Conservation (phyloP, 2,888 invertebrate genomes). For the Eurois occulta region DNA sequence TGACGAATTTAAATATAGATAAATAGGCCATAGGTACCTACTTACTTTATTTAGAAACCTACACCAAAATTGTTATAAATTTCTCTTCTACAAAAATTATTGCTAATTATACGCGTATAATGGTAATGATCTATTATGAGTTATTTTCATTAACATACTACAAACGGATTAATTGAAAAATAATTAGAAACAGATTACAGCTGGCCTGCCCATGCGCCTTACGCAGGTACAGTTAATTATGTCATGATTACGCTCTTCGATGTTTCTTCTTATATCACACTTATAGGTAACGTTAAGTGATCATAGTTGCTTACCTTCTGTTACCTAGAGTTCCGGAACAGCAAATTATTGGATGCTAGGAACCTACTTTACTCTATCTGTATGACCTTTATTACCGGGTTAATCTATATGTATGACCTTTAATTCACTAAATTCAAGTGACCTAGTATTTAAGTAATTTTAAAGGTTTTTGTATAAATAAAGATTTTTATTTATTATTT, state of each 20-base stretch:
- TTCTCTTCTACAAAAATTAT: background rate
- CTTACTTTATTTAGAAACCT: background rate
- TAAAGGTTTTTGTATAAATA: too few species aligned
- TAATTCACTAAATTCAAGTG: too few species aligned
- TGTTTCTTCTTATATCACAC: slow-evolving; percentile 58
- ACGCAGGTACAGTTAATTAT: slow-evolving; percentile 41
- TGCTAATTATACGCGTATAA: background rate
- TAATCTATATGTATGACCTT: too few species aligned
- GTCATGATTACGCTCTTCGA: slow-evolving; percentile 44
- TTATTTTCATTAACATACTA: background rate
- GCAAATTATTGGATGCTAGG: background rate
- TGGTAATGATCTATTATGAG: background rate
- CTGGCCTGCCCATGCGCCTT: background rate
- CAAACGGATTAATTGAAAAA: background rate
- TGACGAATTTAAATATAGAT: background rate
- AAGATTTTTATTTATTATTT: too few species aligned
- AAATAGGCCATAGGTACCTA: background rate
- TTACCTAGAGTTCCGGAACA: slow-evolving; percentile 27
- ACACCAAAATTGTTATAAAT: background rate
- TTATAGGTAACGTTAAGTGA: slow-evolving; percentile 36
- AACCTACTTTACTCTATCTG: too few species aligned
- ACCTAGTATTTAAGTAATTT: too few species aligned
- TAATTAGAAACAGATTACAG: background rate
- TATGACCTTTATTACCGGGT: too few species aligned
- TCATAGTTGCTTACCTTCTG: slow-evolving; percentile 49